Conservation (phyloP, 2,888 invertebrate genomes). For the Petrolisthes cinctipes region DNA sequence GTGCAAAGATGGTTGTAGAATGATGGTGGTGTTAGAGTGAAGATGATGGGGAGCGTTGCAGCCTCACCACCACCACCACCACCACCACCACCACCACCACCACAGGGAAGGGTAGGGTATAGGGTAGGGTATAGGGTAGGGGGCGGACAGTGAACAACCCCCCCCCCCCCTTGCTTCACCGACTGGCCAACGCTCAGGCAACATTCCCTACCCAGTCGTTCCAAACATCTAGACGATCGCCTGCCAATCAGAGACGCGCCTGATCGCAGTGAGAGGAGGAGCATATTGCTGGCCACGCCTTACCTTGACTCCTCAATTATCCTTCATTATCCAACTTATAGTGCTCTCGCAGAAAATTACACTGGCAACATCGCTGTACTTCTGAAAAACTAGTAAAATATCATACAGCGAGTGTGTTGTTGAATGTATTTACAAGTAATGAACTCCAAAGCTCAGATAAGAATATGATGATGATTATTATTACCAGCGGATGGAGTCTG, state of each 20-base stretch:
- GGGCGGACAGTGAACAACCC: neutral
- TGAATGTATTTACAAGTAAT: conserved; percentile 22
- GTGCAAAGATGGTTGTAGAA: neutral
- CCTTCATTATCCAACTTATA: conserved; percentile 41
- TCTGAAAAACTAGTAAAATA: conserved; percentile 22
- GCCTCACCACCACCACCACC: too few relatives aligned
- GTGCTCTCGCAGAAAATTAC: conserved; percentile 19
- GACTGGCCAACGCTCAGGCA: neutral
- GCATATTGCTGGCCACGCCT: conserved; percentile 20
- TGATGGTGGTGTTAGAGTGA: too few relatives aligned
- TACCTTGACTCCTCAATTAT: conserved; percentile 25
- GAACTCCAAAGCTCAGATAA: conserved; percentile 20
- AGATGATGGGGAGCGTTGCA: too few relatives aligned
- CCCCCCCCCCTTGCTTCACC: neutral
- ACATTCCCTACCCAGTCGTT: neutral
- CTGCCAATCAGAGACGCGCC: conserved; percentile 29
- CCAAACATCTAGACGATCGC: conserved; percentile 8
- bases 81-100: neutral
- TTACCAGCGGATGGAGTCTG: neutral
- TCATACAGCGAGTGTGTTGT: conserved; percentile 27
- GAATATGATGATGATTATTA: conserved; percentile 11
- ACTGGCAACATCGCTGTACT: neutral
- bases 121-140: neutral
- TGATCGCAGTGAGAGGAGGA: conserved; percentile 28
- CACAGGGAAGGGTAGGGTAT: neutral